phyloP scores from a whole-genome alignment of 2,797 vertebrate genomes.

The Danio tinwini region DNA sequence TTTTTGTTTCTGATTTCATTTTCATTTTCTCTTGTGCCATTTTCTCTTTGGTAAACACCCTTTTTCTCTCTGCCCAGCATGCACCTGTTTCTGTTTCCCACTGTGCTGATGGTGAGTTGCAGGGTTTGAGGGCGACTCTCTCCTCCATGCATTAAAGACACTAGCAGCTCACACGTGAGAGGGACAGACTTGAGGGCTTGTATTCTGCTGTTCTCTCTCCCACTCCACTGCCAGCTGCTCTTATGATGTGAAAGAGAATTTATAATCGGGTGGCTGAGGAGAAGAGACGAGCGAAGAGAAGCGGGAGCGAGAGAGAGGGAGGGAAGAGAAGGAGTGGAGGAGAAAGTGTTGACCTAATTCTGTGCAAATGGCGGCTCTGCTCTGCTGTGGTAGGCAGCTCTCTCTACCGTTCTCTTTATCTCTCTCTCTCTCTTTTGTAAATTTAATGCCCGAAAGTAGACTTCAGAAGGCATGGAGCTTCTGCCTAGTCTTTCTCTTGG shows the following conservation, averaged over 20 bases:
- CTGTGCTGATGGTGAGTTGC: not conserved
- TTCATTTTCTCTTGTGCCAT: not conserved
- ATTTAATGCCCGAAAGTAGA: constrained; percentile 62
- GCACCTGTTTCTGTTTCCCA: constrained; percentile 14
- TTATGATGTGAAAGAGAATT: constrained; percentile 61
- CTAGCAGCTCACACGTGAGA: constrained; percentile 17
- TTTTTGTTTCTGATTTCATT: constrained; percentile 4
- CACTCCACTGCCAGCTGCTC: constrained; percentile 51
- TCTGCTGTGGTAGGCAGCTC: constrained; percentile 71
- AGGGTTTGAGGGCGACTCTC: constrained; percentile 7
- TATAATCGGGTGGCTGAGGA: constrained; percentile 52
- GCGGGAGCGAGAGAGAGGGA: constrained; percentile 17
- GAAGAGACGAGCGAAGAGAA: constrained; percentile 42
- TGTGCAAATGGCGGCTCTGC: constrained; percentile 72
- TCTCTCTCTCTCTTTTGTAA: constrained; percentile 50
- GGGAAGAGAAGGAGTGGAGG: constrained; percentile 62
- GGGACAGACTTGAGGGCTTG: constrained; percentile 44
- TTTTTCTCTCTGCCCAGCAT: constrained; percentile 7
- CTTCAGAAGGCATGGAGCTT: constrained; percentile 48
- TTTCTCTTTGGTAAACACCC: not conserved
- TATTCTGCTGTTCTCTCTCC: constrained; percentile 43
- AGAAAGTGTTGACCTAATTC: constrained; percentile 81
- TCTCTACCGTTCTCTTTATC: constrained; percentile 55
- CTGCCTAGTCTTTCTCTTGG: constrained; percentile 47
- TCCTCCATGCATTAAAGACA: constrained; percentile 29